Evolutionary conservation across 2,888 invertebrate species (phyloP), one percentile per base, ranked within the genome.

Genomic region (Hyles lineata): DNA sequence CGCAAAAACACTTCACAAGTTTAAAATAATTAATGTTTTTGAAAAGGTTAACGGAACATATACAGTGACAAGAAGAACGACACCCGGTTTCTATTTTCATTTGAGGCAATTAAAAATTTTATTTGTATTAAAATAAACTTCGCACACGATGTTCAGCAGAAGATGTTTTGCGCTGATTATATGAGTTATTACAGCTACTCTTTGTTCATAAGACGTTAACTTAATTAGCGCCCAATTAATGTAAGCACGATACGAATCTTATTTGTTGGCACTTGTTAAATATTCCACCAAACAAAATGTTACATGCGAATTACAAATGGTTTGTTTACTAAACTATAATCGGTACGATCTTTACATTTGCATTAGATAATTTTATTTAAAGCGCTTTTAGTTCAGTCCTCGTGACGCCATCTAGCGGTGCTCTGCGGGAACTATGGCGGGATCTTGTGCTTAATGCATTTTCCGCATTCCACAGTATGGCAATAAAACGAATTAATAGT

Each of bases 191-290:
- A 80, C 80, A 76, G 75, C 76, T 75, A 80, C 77, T 81, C 82
- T 82, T 83, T 83, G 81, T 83, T 82, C 76, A 60, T 79, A 79
- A 84, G 80, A 83, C 79, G 82, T 81, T 85, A 82, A 85, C 82
- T 85, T 87, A 85, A 88, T 89, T 89, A 88, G 78, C 81, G 81
- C 77, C 80, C 80, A 85, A 88, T 89, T 88, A 83, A 84, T 83
- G 79, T 84, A 81, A 79, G 73, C 77, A 79, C 78, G 88, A 89
- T 89, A 89, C 75, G 75, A 81, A 88, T 88, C 88, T 84, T 83
- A 87, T 88, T 60, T 71, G 70, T 60, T 60, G 59, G 77, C 76
- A 74, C 74, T 74, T 76, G 73, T 74, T 73, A 60, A 75, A 72
- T 71, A 52, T 77, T 67, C 23, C 50, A 71, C 76, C 73, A 75